Percentiles rank a stretch among this genome's conserved stretches.
phyloP scores from a whole-genome alignment of 2,113 vertebrate genomes.

The Boleophthalmus pectinirostris region DNA sequence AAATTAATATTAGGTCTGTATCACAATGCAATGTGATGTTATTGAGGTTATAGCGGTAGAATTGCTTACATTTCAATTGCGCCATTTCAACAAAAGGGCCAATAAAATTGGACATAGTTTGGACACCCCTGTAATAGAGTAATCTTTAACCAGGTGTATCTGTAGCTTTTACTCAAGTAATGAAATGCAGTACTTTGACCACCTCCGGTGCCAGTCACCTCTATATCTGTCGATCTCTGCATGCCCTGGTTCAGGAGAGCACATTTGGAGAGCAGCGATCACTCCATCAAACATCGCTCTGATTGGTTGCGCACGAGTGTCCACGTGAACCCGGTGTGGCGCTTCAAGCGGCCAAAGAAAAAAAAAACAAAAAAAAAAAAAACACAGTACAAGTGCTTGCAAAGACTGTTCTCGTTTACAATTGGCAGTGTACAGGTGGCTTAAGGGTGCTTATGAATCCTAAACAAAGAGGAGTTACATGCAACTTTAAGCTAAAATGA shows the following conservation, averaged over 20 bases:
- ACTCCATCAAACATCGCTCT: conserved; percentile 24
- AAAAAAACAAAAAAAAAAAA: conserved; percentile 8
- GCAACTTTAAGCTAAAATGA: not conserved
- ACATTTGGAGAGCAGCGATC: conserved; percentile 6
- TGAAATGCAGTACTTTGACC: too few species aligned
- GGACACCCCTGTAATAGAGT: too few species aligned
- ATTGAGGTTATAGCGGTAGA: too few species aligned
- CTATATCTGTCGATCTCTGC: too few species aligned
- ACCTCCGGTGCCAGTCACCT: not conserved
- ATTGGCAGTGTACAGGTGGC: not conserved
- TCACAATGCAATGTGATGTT: too few species aligned
- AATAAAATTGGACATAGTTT: too few species aligned
- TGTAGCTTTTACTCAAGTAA: too few species aligned
- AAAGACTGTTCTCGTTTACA: not conserved
- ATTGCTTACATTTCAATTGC: too few species aligned
- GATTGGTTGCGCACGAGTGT: conserved; percentile 65
- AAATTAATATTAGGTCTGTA: too few species aligned
- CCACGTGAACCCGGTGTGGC: conserved; percentile 62
- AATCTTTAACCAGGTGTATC: too few species aligned
- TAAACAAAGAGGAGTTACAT: not conserved
- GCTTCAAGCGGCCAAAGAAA: not conserved
- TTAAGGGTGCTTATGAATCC: not conserved
- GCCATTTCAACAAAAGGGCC: too few species aligned
- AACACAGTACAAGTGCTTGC: not conserved
- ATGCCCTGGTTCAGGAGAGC: not conserved